These are phyloP conservation scores for Sturnira hondurensis DNA, from an alignment of 2,113 vertebrate genomes.

Conservation along the genomic window DNA sequence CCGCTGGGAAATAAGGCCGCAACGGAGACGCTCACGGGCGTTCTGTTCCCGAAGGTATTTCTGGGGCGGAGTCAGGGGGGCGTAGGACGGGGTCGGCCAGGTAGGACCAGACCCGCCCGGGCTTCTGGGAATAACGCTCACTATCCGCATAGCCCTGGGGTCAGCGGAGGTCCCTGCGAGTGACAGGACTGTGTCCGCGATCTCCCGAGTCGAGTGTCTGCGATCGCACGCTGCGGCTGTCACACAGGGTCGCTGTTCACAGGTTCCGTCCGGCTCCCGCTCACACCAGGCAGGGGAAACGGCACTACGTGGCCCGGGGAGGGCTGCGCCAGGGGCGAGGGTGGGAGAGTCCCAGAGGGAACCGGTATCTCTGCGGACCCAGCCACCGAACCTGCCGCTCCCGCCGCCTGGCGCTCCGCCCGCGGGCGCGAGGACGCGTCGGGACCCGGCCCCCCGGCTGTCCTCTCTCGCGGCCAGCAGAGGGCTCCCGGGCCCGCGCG, in stretches of 20 bases:
- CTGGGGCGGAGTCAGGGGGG: neutral
- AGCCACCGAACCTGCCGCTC: neutral
- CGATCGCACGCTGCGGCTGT: neutral
- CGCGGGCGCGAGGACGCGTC: neutral
- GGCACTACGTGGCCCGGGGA: neutral
- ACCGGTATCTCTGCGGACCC: neutral
- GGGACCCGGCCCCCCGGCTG: neutral
- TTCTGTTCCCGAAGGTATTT: neutral
- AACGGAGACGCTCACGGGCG: too few relatives aligned
- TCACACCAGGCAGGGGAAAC: neutral
- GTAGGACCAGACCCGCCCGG: neutral
- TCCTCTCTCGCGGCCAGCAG: slow-evolving; percentile 61
- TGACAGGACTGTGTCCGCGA: neutral
- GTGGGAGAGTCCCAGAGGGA: neutral
- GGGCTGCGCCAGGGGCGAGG: neutral
- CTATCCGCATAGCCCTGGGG: rapidly evolving
- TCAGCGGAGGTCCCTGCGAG: neutral
- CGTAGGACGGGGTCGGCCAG: neutral
- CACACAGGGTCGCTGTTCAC: neutral
- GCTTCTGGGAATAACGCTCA: neutral
- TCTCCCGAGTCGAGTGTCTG: neutral
- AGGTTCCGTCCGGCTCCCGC: neutral
- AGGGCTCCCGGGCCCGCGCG: slow-evolving; percentile 69
- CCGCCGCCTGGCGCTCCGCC: neutral
- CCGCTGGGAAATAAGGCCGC: neutral